Evolutionary conservation across 2,888 invertebrate species (phyloP), one percentile per base, ranked within the genome.

Genomic region (Dyspetes luteomarginatus): DNA sequence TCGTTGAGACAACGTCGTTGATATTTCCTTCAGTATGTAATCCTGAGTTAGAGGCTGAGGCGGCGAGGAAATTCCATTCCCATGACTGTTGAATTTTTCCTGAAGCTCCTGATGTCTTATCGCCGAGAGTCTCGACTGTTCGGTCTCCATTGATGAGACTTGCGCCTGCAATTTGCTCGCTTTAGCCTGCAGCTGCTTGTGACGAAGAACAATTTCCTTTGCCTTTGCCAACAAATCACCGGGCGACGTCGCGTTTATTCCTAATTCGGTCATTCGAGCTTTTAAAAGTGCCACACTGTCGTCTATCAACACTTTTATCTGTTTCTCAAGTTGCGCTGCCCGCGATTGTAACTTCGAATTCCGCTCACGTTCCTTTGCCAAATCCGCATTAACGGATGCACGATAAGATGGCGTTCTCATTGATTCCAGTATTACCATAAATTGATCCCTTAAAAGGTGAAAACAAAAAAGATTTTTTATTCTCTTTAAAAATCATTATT

Each of bases 151-250:
- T 9, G 92, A 91, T 52, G 92, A 93, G 80, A 98, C 97, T 93
- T 97, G 97, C 36, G 95, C 94, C 90, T 98, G 97, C 80, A 98
- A 93, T 90, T 96, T 96, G 89, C 96, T 96, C 0, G 97, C 97
- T 92, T 97, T 96, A 81, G 96, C 96, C 92, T 98, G 98, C 76
- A 98, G 93, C 90, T 98, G 98, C 91, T 98, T 98, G 91, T 98
- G 98, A 28, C 97, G 94, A 73, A 97, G 95, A 30, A 98, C 98
- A 87, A 98, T 98, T 93, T 98, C 97, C 91, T 97, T 97, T 68
- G 97, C 97, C 92, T 97, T 97, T 3, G 96, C 95, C 75, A 97
- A 93, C 75, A 97, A 93, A 92, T 97, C 97, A 72, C 96, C 96
- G 0, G 97, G 97, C 80, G 97, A 97, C 72, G 95, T 96, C 17